Evolutionary conservation across 2,797 vertebrate species (phyloP).

Genomic region (Momotus momota): DNA sequence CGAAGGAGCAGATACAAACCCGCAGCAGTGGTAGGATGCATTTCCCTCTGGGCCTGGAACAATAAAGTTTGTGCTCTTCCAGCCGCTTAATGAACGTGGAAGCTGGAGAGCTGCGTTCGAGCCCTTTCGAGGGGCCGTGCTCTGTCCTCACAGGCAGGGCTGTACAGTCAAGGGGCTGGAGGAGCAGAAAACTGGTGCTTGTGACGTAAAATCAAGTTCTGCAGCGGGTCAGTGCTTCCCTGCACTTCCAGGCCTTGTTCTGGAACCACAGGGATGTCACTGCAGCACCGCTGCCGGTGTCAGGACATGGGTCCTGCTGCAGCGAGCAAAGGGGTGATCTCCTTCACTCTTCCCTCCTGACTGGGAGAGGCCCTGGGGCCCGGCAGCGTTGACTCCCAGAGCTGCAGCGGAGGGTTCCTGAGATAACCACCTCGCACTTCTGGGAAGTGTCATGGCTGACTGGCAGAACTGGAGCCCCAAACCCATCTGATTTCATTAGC

Average conservation of each 20-base stretch:
- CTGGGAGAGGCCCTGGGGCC: not conserved
- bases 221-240: not conserved
- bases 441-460: not conserved
- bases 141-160: fast-evolving
- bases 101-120: not conserved
- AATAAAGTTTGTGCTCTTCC: not conserved
- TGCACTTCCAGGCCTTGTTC: too few species aligned
- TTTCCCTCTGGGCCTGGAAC: not conserved
- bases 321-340: not conserved
- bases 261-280: not conserved
- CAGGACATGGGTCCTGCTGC: not conserved
- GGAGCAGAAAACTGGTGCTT: not conserved
- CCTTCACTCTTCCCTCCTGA: not conserved
- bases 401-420: not conserved
- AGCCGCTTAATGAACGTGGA: not conserved
- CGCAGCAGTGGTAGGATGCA: not conserved
- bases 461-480: not conserved
- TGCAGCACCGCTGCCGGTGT: too few species aligned
- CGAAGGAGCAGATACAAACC: not conserved
- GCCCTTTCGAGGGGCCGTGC: not conserved
- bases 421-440: not conserved
- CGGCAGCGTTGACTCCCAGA: not conserved
- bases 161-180: fast-evolving
- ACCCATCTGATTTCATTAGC: not conserved
- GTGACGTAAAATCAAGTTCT: fast-evolving